Base-by-base conservation (phyloP, 2,797 vertebrate species). In the Iguana delicatissima region DNA sequence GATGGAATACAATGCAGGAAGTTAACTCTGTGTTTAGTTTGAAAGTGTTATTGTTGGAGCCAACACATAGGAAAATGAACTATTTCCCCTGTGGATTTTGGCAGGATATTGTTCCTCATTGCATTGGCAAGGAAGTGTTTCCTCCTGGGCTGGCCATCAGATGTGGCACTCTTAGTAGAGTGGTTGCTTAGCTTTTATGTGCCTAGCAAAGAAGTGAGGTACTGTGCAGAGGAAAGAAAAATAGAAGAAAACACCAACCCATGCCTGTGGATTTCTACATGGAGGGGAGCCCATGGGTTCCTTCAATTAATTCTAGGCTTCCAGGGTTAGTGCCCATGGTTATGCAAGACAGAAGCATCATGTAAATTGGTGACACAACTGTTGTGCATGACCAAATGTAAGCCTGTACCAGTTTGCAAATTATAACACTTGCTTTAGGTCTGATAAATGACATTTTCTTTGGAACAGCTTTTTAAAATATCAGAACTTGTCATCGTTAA, bases 41-140 rank as follows among this genome's bases (percentile, higher is more conserved):
- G 85, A 52, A 89, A 85, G 86, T 81, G 29, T 84, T 89, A 67
- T 84, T 88, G 18, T 86, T 88, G 67, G 79, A 38, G 52, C n/a
- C 52, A 84, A 59, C 76, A 89, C 86, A 88, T 82, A 92, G 81
- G 67, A 72, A 76, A 88, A 89, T 85, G 55, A 88, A 77, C n/a
- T 81, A 85, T 59, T 59, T 80, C 86, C 72, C 82, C 79, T 57
- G 32, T 76, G 84, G 84, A 93, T 89, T 93, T 91, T 87, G 89
- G 92, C 35, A 46, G 81, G 90, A 89, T 84, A 76, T 89, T 87
- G 67, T 67, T 93, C 84, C 89, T 91, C 35, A 10, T 55, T 89
- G 84, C 67, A 29, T 80, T 89, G 84, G 84, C 55, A 93, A 91
- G 89, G 84, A 91, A 84, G 84, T 80, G 64, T 64, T 84, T 87